phyloP scores from a whole-genome alignment of 23 tunicate genomes.

The Trididemnum miniatum region DNA sequence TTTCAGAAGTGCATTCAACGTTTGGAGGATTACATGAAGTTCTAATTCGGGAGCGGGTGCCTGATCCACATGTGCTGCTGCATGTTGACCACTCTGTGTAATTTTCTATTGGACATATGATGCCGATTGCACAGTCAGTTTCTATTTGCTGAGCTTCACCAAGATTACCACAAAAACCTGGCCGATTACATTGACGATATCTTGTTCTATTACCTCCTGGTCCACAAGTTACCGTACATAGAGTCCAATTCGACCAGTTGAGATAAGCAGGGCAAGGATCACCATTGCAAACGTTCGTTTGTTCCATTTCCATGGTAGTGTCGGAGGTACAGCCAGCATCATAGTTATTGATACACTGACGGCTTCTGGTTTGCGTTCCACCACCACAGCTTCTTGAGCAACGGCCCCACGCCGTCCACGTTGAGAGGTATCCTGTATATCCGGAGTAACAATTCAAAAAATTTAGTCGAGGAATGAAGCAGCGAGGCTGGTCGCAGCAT shows the following conservation, averaged over 20 bases:
- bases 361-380: slow-evolving; percentile 19
- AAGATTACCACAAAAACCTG: too few species aligned
- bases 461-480: slow-evolving; percentile 22
- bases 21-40: too few species aligned
- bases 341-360: slow-evolving; percentile 30
- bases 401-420: slow-evolving; percentile 28
- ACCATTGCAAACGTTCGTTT: slow-evolving; percentile 16
- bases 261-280: background rate
- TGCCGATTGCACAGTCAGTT: too few species aligned
- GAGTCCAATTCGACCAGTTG: background rate
- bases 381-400: slow-evolving; percentile 35
- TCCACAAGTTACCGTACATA: slow-evolving; percentile 3
- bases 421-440: slow-evolving; percentile 2
- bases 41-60: background rate
- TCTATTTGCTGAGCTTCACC: too few species aligned
- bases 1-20: too few species aligned
- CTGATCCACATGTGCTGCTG: background rate
- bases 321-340: background rate
- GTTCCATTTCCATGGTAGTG: background rate
- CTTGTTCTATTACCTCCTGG: background rate
- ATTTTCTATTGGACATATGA: background rate
- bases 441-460: slow-evolving; percentile 6
- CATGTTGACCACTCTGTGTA: background rate
- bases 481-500: slow-evolving; percentile 34
- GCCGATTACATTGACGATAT: background rate